Base-by-base conservation (phyloP, 2,113 vertebrate species). In the Charadrius vociferus region DNA sequence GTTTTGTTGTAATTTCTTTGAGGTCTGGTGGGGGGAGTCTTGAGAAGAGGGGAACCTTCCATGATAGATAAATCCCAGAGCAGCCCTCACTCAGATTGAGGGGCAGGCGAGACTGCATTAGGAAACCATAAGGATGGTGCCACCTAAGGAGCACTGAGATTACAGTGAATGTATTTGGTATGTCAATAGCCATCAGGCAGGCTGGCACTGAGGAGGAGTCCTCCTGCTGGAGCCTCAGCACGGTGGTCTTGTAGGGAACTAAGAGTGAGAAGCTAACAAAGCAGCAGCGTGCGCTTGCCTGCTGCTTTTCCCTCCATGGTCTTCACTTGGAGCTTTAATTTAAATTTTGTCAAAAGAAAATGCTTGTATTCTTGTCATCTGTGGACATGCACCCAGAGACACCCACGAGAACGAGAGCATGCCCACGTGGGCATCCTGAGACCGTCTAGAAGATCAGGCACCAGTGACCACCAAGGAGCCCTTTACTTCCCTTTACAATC, bases 201-300 rank as follows among this genome's bases (percentile, higher is more conserved):
- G 30, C 43, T 58, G 55, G 30, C 68, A 47, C 65, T 84, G 56
- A 95, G 71, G 58, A 77, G 65, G 34, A 63, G 29, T 63, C 61
- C 56, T 72, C 6, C 43, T 1, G 1, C 65, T 19, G 0, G 0
- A 36, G 30, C 59, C 39, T 71, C 1, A 3, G 80, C 11, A 3
- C 0, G 0, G 17, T 62, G 71, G 11, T 41, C 9, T 81, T 11
- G 30, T 68, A n/a, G 62, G 43, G 34, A 79, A 45, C 5, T 1
- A 34, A 34, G 61, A 52, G 30, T 30, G 58, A 88, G 68, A 79
- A 65, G 34, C 26, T 29, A 67, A 47, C 41, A 81, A 92, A 95
- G 49, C 86, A 61, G 36, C 52, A 56, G 58, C 2, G 4, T 49
- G 62, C 6, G 12, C 29, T 18, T 65, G 27, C 37, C 27, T 41